Conservation (phyloP, 2,113 vertebrate species). For the Rhegmatorhina hoffmannsi region DNA sequence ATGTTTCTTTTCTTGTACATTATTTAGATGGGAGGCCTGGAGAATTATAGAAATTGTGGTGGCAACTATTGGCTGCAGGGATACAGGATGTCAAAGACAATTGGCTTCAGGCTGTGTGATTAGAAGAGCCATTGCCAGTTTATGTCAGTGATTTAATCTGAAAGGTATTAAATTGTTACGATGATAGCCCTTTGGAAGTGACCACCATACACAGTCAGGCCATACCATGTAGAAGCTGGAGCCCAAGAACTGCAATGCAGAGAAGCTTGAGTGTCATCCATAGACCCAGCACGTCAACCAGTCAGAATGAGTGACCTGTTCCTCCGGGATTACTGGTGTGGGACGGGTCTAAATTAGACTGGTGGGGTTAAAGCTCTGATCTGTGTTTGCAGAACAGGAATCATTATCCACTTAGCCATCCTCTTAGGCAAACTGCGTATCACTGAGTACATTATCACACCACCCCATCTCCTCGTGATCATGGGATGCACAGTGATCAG, state of each 20-base stretch:
- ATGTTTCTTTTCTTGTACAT: background rate
- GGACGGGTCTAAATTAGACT: background rate
- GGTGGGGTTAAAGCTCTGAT: background rate
- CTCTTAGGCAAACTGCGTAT: background rate
- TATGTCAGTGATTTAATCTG: background rate
- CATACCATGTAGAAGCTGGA: background rate
- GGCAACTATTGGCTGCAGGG: background rate
- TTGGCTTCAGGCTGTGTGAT: background rate
- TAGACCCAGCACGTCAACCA: rapidly evolving
- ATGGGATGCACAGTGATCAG: background rate
- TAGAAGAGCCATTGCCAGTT: background rate
- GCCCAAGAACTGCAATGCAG: background rate
- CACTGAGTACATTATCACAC: background rate
- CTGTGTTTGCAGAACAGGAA: background rate
- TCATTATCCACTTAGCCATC: background rate
- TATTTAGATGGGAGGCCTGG: background rate
- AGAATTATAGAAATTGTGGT: background rate
- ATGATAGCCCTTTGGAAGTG: background rate
- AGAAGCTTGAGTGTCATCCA: background rate
- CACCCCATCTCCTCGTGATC: background rate
- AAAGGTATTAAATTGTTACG: background rate
- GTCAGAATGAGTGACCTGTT: background rate
- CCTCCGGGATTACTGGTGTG: background rate
- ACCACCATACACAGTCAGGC: background rate
- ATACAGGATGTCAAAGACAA: background rate